Conservation (phyloP, 92 coral and sea anemone species). For the Montipora capitata region DNA sequence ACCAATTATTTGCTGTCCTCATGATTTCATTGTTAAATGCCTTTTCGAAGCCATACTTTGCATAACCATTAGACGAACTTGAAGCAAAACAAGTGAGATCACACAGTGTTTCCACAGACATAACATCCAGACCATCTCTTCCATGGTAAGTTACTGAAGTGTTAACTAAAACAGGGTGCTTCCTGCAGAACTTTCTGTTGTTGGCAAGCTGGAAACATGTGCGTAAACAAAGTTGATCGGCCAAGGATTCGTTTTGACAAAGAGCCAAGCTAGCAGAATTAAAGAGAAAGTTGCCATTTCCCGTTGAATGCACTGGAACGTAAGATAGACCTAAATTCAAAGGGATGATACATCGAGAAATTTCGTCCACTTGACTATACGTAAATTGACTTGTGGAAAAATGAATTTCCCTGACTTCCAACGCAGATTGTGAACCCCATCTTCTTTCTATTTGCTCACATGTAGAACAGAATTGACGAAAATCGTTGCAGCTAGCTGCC, state of each 20-base stretch:
- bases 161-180: constrained; percentile 43
- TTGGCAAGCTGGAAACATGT: constrained; percentile 65
- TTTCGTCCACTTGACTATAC: constrained; percentile 51
- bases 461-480: constrained; percentile 18
- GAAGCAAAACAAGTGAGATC: constrained; percentile 47
- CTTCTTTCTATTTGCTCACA: constrained; percentile 48
- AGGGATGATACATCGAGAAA: constrained; percentile 39
- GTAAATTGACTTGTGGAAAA: constrained; percentile 16
- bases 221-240: constrained; percentile 48
- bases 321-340: background rate
- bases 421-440: constrained; percentile 18
- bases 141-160: background rate
- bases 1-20: constrained; percentile 40
- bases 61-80: constrained; percentile 20
- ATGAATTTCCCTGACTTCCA: constrained; percentile 2
- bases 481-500: constrained; percentile 43
- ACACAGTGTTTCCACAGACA: constrained; percentile 44
- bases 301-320: constrained; percentile 29
- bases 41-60: constrained; percentile 31
- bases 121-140: constrained; percentile 29
- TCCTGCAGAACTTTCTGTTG: constrained; percentile 56
- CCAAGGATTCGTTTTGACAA: constrained; percentile 50
- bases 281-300: constrained; percentile 63
- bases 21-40: constrained; percentile 62
- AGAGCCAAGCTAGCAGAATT: constrained; percentile 74